Percentiles rank a stretch among this genome's conserved stretches.
phyloP scores from a whole-genome alignment of 1,140 invertebrate genomes.

The Idris sp. region DNA sequence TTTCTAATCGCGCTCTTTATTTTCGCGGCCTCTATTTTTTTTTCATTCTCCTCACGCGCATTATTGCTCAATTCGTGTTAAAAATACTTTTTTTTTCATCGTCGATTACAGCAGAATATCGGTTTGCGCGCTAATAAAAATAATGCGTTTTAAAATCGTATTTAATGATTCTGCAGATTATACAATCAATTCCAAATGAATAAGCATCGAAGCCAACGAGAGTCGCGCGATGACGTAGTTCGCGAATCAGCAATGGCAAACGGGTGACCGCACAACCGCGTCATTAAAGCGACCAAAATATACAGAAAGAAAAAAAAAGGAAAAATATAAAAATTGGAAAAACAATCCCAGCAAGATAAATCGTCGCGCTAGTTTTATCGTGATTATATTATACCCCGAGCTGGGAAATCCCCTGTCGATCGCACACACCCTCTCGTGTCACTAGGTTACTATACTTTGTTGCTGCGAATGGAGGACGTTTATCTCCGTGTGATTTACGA shows the following conservation, averaged over 20 bases:
- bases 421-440: constrained; percentile 59
- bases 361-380: constrained; percentile 53
- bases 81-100: constrained; percentile 29
- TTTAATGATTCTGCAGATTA: constrained; percentile 45
- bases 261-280: constrained; percentile 1
- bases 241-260: constrained; percentile 8
- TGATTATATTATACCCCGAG: constrained; percentile 54
- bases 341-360: constrained; percentile 42
- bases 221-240: constrained; percentile 38
- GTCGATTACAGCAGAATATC: constrained; percentile 11
- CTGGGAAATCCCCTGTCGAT: constrained; percentile 59
- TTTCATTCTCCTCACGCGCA: constrained; percentile 14
- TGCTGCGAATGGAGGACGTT: constrained; percentile 63
- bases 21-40: constrained; percentile 14
- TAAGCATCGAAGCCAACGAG: constrained; percentile 22
- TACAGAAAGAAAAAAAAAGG: constrained; percentile 6
- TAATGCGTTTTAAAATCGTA: constrained; percentile 48
- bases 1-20: constrained; percentile 18
- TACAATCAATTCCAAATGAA: constrained; percentile 37
- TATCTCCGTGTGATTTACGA: constrained; percentile 69
- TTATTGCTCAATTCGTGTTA: constrained; percentile 17
- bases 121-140: constrained; percentile 24
- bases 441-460: constrained; percentile 69
- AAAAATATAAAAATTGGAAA: no score
- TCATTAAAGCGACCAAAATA: constrained; percentile 22